These are phyloP conservation scores for Camarhynchus parvulus DNA, from an alignment of 2,113 vertebrate genomes.

Conservation along the genomic window DNA sequence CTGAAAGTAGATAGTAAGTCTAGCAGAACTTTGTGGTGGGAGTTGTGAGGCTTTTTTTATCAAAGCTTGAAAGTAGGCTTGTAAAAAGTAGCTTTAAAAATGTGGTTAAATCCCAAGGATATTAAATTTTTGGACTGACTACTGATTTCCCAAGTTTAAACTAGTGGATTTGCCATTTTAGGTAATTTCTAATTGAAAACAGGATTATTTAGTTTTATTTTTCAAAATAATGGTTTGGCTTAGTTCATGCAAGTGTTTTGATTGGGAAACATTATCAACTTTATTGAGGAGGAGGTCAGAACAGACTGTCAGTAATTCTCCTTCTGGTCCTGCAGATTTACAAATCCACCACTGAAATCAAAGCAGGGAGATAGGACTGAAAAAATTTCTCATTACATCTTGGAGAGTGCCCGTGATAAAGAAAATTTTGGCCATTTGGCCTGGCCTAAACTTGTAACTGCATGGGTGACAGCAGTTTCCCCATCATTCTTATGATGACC, in stretches of 20 bases:
- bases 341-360: not conserved
- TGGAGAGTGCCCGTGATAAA: not conserved
- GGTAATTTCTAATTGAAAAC: not conserved
- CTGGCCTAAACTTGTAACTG: not conserved
- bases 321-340: not conserved
- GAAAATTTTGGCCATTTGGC: not conserved
- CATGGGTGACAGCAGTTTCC: not conserved
- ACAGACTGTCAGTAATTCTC: not conserved
- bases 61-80: not conserved
- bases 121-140: not conserved
- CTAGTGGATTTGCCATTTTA: not conserved
- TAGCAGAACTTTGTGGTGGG: slow-evolving; percentile 36
- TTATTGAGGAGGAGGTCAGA: not conserved
- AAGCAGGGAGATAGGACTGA: not conserved
- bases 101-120: not conserved
- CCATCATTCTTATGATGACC: not conserved
- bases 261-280: not conserved
- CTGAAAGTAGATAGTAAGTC: slow-evolving; percentile 44
- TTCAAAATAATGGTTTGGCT: not conserved
- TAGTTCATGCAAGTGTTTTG: not conserved
- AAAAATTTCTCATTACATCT: not conserved
- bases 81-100: not conserved
- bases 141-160: not conserved
- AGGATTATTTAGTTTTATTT: not conserved
- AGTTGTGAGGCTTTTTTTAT: not conserved